These are phyloP conservation scores for Poecilia wingei DNA, from an alignment of 2,797 vertebrate genomes.

Conservation along the genomic window DNA sequence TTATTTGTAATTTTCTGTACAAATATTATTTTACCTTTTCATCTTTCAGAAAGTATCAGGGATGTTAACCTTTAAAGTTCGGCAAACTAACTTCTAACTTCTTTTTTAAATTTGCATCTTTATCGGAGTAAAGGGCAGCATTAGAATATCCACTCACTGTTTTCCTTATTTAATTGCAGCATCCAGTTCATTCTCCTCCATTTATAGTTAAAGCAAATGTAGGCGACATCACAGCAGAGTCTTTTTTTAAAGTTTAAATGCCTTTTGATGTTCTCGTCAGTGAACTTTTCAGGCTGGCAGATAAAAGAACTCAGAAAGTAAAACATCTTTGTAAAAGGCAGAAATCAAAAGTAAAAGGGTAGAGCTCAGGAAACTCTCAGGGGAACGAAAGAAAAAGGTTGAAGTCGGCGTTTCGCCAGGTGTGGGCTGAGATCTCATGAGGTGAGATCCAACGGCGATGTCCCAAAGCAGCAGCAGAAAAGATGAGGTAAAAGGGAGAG, in stretches of 20 bases:
- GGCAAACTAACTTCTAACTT: background rate
- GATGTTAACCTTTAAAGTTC: slow-evolving; percentile 8
- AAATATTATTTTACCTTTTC: background rate
- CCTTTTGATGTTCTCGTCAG: slow-evolving; percentile 1
- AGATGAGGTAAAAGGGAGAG: slow-evolving; percentile 7
- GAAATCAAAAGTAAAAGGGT: slow-evolving; percentile 21
- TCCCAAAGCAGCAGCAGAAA: slow-evolving; percentile 33
- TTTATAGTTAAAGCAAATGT: background rate
- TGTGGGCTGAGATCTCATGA: slow-evolving; percentile 19
- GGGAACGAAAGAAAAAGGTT: slow-evolving; percentile 36
- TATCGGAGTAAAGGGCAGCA: background rate
- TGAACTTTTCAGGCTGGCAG: slow-evolving; percentile 24
- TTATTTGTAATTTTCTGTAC: background rate
- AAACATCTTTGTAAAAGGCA: slow-evolving; percentile 28
- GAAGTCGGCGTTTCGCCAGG: slow-evolving; percentile 16
- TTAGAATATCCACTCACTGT: background rate
- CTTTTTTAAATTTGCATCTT: background rate
- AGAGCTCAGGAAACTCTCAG: slow-evolving; percentile 25
- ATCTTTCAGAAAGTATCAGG: background rate
- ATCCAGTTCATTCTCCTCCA: background rate
- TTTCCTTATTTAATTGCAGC: background rate
- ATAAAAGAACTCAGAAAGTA: slow-evolving; percentile 26
- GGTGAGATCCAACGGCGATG: slow-evolving; percentile 20
- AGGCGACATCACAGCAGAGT: background rate
- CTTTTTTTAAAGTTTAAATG: slow-evolving; percentile 1